phyloP scores from a whole-genome alignment of 2,797 vertebrate genomes.

The Chloroceryle amazona region DNA sequence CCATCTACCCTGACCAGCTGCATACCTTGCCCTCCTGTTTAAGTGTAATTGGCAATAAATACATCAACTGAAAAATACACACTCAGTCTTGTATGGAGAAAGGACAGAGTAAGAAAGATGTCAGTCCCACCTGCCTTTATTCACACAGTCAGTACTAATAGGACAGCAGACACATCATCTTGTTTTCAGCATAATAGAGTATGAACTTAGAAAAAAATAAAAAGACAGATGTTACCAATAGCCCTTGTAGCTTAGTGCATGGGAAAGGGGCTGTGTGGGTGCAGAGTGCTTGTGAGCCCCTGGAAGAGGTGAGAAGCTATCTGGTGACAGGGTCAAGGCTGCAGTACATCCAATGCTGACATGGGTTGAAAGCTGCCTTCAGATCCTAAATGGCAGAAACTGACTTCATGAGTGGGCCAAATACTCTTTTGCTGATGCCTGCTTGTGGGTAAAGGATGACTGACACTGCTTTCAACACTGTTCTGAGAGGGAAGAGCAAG shows the following conservation, averaged over 20 bases:
- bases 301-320: background rate
- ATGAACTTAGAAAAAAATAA: background rate
- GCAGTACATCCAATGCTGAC: fast-evolving
- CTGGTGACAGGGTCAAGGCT: background rate
- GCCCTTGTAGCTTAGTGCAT: fast-evolving
- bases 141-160: background rate
- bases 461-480: background rate
- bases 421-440: background rate
- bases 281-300: background rate
- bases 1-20: background rate
- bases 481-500: background rate
- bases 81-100: background rate
- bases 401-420: background rate
- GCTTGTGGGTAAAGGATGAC: background rate
- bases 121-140: background rate
- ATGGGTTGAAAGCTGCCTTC: background rate
- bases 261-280: background rate
- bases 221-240: background rate
- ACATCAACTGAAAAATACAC: background rate
- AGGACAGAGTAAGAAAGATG: background rate
- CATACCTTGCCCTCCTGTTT: background rate
- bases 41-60: background rate
- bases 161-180: background rate
- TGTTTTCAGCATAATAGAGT: background rate
- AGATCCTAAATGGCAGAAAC: background rate